These are phyloP conservation scores for Melinaea marsaeus DNA, from an alignment of 2,888 invertebrate species.

Conservation along the genomic window DNA sequence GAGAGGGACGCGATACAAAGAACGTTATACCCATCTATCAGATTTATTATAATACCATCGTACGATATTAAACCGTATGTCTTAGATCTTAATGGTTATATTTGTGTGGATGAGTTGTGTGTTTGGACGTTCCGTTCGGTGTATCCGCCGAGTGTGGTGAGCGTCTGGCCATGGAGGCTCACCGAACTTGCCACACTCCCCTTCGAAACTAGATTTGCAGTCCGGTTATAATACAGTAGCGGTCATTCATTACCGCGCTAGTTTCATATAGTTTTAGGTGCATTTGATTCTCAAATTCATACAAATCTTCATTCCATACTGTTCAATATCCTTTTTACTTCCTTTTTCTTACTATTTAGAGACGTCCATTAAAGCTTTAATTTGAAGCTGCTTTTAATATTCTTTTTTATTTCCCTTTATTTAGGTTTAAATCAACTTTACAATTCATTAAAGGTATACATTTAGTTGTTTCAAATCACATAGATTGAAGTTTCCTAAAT, in stretches of 20 bases:
- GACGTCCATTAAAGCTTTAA: too few species aligned
- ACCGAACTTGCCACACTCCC: constrained; percentile 76
- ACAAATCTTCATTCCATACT: too few species aligned
- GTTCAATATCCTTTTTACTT: too few species aligned
- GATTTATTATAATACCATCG: constrained; percentile 33
- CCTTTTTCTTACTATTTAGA: too few species aligned
- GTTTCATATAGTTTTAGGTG: constrained; percentile 65
- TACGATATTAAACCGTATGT: constrained; percentile 32
- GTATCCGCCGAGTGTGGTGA: constrained; percentile 74
- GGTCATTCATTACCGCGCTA: constrained; percentile 71
- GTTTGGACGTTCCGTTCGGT: constrained; percentile 43
- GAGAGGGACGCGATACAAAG: constrained; percentile 76
- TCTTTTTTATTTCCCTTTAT: too few species aligned
- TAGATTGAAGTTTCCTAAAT: neutral
- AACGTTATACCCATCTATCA: constrained; percentile 74
- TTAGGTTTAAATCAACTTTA: too few species aligned
- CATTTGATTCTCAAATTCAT: constrained; percentile 32
- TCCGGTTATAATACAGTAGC: constrained; percentile 70
- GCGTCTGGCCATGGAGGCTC: constrained; percentile 76
- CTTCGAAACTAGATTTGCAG: constrained; percentile 74
- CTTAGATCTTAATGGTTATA: constrained; percentile 25
- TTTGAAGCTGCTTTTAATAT: too few species aligned
- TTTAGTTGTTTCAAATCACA: too few species aligned
- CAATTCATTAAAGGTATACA: too few species aligned
- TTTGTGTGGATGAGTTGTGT: constrained; percentile 32